Evolutionary conservation across 2,797 vertebrate species (phyloP).

Genomic region (Neopelma chrysocephalum): DNA sequence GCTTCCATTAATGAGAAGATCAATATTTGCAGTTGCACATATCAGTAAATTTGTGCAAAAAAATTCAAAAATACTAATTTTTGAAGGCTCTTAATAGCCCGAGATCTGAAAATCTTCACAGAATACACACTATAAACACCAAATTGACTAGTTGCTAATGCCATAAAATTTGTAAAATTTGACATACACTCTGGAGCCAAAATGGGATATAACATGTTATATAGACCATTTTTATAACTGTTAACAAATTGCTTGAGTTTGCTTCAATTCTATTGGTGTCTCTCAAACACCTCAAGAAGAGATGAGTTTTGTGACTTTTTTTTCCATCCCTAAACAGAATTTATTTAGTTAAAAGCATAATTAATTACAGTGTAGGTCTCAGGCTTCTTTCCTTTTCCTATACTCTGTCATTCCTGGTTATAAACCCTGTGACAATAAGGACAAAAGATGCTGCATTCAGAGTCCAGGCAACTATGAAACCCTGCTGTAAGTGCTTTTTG

Average conservation of each 20-base stretch:
- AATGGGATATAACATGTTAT: background rate
- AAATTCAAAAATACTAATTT: background rate
- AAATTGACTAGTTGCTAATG: background rate
- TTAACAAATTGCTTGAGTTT: background rate
- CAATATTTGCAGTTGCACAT: background rate
- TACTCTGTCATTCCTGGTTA: background rate
- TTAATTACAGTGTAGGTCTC: background rate
- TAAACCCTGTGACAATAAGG: background rate
- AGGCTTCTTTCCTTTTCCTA: background rate
- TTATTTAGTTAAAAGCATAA: background rate
- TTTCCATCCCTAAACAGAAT: accelerated
- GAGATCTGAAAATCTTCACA: background rate
- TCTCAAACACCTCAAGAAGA: background rate
- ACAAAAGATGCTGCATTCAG: background rate
- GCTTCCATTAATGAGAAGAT: background rate
- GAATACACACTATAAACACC: background rate
- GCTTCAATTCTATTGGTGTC: background rate
- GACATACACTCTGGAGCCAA: background rate
- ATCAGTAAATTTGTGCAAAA: background rate
- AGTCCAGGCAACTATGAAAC: background rate
- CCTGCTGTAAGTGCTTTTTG: background rate
- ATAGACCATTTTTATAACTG: background rate
- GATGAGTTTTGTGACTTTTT: background rate
- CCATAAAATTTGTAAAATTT: background rate
- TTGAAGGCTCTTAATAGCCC: background rate